These are phyloP conservation scores for Podiceps cristatus DNA, from an alignment of 2,113 vertebrate species.

Conservation along the genomic window DNA sequence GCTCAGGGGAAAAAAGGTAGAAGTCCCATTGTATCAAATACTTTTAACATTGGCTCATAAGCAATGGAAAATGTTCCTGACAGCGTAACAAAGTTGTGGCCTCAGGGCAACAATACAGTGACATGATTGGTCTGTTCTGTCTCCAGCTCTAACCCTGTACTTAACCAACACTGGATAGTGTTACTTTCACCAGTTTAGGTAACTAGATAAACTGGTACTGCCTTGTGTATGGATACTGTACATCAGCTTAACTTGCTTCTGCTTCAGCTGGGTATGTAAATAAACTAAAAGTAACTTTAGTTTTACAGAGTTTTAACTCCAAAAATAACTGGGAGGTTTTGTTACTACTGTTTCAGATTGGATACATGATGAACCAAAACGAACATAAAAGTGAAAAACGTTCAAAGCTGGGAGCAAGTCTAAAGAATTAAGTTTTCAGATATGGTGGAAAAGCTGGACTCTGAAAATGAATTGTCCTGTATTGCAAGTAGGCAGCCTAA, in stretches of 20 bases:
- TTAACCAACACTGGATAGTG: neutral
- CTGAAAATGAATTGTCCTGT: neutral
- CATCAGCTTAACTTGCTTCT: neutral
- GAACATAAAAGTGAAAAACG: neutral
- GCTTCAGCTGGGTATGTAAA: neutral
- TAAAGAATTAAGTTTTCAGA: neutral
- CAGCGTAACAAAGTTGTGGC: neutral
- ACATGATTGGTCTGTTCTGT: neutral
- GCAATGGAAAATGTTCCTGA: neutral
- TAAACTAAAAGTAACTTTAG: neutral
- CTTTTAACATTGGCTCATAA: neutral
- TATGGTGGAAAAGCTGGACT: neutral
- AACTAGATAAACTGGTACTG: neutral
- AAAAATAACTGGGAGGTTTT: neutral
- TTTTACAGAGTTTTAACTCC: neutral
- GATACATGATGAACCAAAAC: neutral
- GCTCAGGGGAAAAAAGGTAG: neutral
- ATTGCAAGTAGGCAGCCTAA: neutral
- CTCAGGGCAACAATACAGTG: neutral
- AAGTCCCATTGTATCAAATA: neutral
- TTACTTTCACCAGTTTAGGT: slow-evolving; percentile 23
- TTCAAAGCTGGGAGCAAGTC: neutral
- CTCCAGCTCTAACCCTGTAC: neutral
- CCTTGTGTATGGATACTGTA: neutral
- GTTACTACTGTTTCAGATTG: neutral